phyloP scores from a whole-genome alignment of 2,797 vertebrate genomes.

The Tachyglossus aculeatus region DNA sequence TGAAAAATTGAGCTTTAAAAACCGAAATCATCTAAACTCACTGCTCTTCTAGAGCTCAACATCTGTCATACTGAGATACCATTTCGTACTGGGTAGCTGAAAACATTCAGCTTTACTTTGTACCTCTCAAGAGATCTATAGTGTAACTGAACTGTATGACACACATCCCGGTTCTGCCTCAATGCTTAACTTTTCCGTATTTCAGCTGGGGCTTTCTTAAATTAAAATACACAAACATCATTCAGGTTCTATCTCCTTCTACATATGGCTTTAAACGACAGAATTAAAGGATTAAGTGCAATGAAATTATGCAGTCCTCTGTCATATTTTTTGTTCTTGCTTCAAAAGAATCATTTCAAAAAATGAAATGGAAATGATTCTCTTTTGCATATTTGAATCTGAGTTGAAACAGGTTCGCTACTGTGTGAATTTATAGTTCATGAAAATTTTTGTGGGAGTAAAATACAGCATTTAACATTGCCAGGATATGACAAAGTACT shows the following conservation, averaged over 20 bases:
- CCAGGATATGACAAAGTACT: background rate
- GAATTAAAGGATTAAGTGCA: conserved; percentile 17
- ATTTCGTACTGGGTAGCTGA: background rate
- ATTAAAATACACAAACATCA: conserved; percentile 40
- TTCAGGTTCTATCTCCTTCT: conserved; percentile 18
- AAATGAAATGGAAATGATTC: background rate
- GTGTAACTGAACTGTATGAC: conserved; percentile 54
- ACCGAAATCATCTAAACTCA: conserved; percentile 36
- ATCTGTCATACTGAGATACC: conserved; percentile 65
- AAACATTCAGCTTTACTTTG: conserved; percentile 52
- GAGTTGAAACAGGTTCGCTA: too few species aligned
- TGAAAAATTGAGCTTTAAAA: conserved; percentile 56
- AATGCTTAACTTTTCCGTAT: conserved; percentile 35
- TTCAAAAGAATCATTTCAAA: background rate
- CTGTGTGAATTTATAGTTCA: too few species aligned
- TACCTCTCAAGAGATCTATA: conserved; percentile 35
- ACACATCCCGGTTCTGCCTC: conserved; percentile 46
- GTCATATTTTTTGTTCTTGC: background rate
- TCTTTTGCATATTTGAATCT: too few species aligned
- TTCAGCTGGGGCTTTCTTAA: conserved; percentile 47
- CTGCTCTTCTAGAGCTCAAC: conserved; percentile 41
- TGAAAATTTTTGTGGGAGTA: too few species aligned
- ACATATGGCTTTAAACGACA: conserved; percentile 3
- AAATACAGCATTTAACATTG: too few species aligned
- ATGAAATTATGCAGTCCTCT: background rate